Evolutionary conservation across 2,888 invertebrate genomes (phyloP).

Genomic region (Limnephilus auricula): DNA sequence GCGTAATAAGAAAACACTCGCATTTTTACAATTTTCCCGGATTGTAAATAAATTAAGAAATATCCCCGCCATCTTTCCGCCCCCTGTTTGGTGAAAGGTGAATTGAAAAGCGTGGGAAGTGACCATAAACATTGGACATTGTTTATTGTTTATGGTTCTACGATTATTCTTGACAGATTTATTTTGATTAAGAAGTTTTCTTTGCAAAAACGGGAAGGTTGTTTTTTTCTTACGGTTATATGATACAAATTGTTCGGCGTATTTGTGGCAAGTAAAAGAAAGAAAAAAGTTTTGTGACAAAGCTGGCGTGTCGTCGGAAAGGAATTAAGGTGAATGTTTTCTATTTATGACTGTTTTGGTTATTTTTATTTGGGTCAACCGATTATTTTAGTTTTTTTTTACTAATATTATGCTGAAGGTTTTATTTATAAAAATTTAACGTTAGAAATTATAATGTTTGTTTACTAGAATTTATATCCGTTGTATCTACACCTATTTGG

Average conservation of each 20-base stretch:
- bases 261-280: not conserved
- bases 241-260: conserved; percentile 6
- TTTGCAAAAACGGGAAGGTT: conserved; percentile 18
- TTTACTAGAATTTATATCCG: too few relatives aligned
- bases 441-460: too few relatives aligned
- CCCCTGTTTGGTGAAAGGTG: conserved; percentile 34
- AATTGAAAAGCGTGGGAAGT: conserved; percentile 56
- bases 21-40: not conserved
- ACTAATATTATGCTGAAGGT: not conserved
- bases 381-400: not conserved
- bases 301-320: not conserved
- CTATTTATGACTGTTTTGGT: not conserved
- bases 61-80: conserved; percentile 11
- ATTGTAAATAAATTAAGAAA: conserved; percentile 35
- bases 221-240: not conserved
- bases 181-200: conserved; percentile 53
- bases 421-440: not conserved
- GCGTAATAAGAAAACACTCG: not conserved
- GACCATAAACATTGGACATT: conserved; percentile 59
- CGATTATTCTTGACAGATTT: conserved; percentile 48
- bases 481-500: too few relatives aligned
- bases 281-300: not conserved
- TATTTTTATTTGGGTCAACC: not conserved
- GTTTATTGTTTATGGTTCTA: conserved; percentile 55
- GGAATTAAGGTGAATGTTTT: not conserved